Evolutionary conservation across 2,797 vertebrate genomes (phyloP), one percentile per base, ranked within the genome.

Genomic region (Clarias pachynema): DNA sequence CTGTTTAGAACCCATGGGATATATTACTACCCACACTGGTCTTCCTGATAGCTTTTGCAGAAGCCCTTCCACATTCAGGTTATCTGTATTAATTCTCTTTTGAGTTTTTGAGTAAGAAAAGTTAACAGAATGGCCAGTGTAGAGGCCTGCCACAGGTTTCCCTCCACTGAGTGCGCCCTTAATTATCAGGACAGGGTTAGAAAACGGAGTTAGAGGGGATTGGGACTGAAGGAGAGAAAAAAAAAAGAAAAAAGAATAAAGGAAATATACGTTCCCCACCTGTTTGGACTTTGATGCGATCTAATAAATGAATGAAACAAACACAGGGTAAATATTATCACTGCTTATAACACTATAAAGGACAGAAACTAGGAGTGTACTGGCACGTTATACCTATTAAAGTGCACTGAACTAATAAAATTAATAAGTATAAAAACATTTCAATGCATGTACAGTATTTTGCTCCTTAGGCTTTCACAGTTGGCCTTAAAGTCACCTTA

Each of bases 221-320:
- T 72, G 18, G 40, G 56, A 68, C 44, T 73, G 14, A 81, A 79
- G 60, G 26, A 84, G 60, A 72, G 77, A 79, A 68, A 60, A 84
- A 37, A 40, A 40, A 40, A 49, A 12, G 12, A 12, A 44, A 49
- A 49, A 49, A 49, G 44, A 49, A 49, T 49, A 49, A 12, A 49
- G 44, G 72, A 66, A 87, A 82, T 88, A 91, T 89, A 89, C 85
- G 93, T 88, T 94, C 93, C 95, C 95, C 95, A 96, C 95, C 95
- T 96, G 94, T 94, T 95, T 88, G 95, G 92, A 93, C 93, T 94
- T 95, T 95, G 95, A 88, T 94, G 95, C 92, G 93, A 93, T 95
- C 95, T 96, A 95, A 94, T 95, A 91, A 92, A 93, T 93, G 92
- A 95, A 93, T 94, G 87, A 91, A 91, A 94, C 86, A 90, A 83